A percentile compares a stretch with the other conserved stretches of the same genome.
phyloP scores from a whole-genome alignment of 2,113 vertebrate species.

The Nymphicus hollandicus region DNA sequence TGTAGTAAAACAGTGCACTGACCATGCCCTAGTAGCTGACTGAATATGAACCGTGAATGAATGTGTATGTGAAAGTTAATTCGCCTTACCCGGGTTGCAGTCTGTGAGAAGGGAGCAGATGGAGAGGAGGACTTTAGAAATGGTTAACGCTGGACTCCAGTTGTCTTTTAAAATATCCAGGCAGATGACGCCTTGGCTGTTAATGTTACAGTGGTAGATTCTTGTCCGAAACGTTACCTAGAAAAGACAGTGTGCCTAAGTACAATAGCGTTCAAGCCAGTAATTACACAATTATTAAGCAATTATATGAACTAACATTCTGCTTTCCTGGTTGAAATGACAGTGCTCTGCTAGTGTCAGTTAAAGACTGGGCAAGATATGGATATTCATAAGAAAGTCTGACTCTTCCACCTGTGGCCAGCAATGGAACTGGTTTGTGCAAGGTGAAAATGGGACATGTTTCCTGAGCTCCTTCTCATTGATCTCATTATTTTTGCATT shows the following conservation, averaged over 20 bases:
- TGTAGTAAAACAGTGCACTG: background rate
- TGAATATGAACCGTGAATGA: background rate
- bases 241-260: background rate
- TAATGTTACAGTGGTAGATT: slow-evolving; percentile 98
- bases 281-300: background rate
- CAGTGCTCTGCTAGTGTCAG: background rate
- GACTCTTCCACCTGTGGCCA: background rate
- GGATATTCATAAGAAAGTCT: background rate
- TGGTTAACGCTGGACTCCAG: slow-evolving; percentile 95
- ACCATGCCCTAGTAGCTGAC: background rate
- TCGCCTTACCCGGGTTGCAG: slow-evolving; percentile 90
- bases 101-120: slow-evolving; percentile 98
- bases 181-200: slow-evolving; percentile 97
- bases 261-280: background rate
- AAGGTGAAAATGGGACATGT: background rate
- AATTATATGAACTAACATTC: background rate
- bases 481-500: background rate
- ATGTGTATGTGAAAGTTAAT: background rate
- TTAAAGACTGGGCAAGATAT: background rate
- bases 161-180: slow-evolving; percentile 98
- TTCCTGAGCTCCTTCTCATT: background rate
- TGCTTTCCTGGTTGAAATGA: background rate
- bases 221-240: slow-evolving; percentile 95
- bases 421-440: background rate
- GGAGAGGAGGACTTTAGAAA: slow-evolving; percentile 96